Conservation (phyloP, 1,140 invertebrate species). For the Cyclina sinensis region DNA sequence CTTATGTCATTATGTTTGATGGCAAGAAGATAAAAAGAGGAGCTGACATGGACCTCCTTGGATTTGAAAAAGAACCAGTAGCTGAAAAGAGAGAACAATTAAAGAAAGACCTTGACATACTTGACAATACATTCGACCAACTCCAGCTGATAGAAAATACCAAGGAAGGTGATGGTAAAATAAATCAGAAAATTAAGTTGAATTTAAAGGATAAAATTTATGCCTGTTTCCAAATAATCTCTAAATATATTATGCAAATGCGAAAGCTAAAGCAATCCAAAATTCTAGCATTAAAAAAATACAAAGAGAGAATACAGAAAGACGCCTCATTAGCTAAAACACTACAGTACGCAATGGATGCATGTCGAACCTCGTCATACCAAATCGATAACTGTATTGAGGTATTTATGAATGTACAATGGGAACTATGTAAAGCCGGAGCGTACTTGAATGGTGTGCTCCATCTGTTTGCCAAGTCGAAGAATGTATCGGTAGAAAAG, state of each 20-base stretch:
- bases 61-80: not conserved
- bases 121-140: not conserved
- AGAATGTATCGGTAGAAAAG: not conserved
- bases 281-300: not conserved
- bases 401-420: not conserved
- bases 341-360: constrained; percentile 53
- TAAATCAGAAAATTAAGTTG: not conserved
- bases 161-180: not conserved
- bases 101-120: not conserved
- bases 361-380: constrained; percentile 57
- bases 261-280: not conserved
- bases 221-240: not conserved
- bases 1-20: constrained; percentile 27
- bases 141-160: not conserved
- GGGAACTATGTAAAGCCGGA: not conserved
- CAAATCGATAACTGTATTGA: constrained; percentile 61
- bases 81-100: not conserved
- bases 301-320: not conserved
- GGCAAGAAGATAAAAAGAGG: constrained; percentile 28
- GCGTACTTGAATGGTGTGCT: constrained; percentile 1
- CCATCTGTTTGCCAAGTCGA: not conserved
- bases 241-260: not conserved
- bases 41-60: not conserved
- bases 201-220: too few relatives aligned
- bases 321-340: not conserved